These are phyloP conservation scores for Narcine bancroftii DNA, from an alignment of 2,113 vertebrate species.

Conservation along the genomic window DNA sequence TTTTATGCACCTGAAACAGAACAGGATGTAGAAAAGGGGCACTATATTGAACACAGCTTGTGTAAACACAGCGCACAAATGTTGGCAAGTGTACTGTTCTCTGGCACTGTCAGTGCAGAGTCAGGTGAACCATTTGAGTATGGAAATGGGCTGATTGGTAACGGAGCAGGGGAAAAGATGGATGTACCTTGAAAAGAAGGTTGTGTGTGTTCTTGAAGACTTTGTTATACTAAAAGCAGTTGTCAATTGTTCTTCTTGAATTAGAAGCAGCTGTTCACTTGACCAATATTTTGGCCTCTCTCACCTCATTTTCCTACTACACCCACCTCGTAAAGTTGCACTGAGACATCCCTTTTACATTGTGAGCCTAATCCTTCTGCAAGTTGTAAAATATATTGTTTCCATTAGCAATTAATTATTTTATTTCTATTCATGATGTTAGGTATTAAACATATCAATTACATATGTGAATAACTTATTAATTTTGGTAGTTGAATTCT, in stretches of 20 bases:
- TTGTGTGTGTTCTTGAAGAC: neutral
- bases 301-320: neutral
- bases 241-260: neutral
- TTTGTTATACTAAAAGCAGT: neutral
- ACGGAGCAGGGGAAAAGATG: neutral
- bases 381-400: neutral
- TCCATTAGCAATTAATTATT: neutral
- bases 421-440: neutral
- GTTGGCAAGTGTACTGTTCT: neutral
- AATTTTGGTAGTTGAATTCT: neutral
- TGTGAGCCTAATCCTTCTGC: neutral
- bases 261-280: neutral
- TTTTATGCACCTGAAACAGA: neutral
- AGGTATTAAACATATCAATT: neutral
- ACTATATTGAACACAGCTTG: neutral
- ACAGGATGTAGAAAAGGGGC: neutral
- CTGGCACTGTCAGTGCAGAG: neutral
- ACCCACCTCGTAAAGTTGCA: neutral
- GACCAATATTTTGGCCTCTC: neutral
- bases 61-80: neutral
- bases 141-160: neutral
- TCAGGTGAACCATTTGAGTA: neutral
- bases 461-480: neutral
- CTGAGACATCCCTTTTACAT: neutral
- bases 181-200: neutral